phyloP scores from a whole-genome alignment of 2,113 vertebrate species.

The Gracilinanus agilis region DNA sequence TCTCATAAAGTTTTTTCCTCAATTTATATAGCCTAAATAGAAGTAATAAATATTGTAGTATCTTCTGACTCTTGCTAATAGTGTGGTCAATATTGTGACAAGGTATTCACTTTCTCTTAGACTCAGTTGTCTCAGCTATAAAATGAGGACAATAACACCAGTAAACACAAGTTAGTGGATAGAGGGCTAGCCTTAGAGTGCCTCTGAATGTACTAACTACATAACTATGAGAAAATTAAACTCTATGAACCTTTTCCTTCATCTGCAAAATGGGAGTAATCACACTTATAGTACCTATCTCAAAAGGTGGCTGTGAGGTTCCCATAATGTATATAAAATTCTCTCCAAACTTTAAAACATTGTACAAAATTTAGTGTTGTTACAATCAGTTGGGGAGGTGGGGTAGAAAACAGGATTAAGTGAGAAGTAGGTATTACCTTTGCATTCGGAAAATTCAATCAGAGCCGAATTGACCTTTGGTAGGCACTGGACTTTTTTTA shows the following conservation, averaged over 20 bases:
- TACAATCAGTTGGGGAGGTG: background rate
- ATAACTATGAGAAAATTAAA: background rate
- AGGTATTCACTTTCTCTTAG: background rate
- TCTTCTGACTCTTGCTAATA: background rate
- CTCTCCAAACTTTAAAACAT: background rate
- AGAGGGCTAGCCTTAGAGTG: background rate
- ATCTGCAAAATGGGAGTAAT: background rate
- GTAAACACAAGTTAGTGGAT: background rate
- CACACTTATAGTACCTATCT: background rate
- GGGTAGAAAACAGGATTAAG: background rate
- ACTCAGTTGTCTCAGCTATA: background rate
- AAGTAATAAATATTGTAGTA: background rate
- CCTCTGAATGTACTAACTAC: background rate
- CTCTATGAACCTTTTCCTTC: background rate
- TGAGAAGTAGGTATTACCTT: constrained; percentile 84
- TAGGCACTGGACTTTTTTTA: constrained; percentile 74
- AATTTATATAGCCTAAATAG: background rate
- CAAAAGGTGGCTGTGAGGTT: background rate
- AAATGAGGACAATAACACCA: background rate
- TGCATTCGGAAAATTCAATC: constrained; percentile 85
- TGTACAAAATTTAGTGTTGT: background rate
- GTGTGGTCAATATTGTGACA: background rate
- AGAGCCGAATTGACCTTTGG: constrained; percentile 86
- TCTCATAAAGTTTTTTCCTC: background rate
- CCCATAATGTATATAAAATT: background rate